These are phyloP conservation scores for Ophion ellenae DNA, from an alignment of 2,888 invertebrate species.

Conservation along the genomic window DNA sequence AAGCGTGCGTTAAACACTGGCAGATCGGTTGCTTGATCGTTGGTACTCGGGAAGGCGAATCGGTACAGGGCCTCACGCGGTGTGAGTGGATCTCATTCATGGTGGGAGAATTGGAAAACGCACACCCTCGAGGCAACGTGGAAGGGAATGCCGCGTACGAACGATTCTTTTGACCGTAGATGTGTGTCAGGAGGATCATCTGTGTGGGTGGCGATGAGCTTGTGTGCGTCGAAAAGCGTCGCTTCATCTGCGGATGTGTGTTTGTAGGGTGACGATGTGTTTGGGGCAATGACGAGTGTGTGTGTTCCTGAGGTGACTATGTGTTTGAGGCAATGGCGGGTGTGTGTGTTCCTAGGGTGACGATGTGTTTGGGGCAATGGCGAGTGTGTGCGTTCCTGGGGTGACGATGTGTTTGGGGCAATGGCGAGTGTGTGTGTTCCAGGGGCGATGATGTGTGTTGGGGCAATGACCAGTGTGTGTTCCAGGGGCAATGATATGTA, in stretches of 20 bases:
- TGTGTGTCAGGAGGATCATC: slow-evolving; percentile 12
- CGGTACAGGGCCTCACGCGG: slow-evolving; percentile 4
- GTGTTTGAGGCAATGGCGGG: no score
- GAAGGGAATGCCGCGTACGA: slow-evolving; percentile 44
- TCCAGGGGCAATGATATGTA: not conserved
- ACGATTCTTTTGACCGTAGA: slow-evolving; percentile 53
- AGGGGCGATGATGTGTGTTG: no score
- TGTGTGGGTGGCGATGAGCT: not conserved
- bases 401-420: no score
- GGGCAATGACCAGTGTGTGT: not conserved
- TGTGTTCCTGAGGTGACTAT: no score
- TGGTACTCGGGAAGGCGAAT: slow-evolving; percentile 32
- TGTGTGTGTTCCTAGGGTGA: no score
- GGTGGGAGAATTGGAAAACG: slow-evolving; percentile 29
- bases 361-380: no score
- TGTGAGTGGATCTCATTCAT: slow-evolving; percentile 11
- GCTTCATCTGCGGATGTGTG: not conserved
- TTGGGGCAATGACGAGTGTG: not conserved
- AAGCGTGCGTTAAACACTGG: slow-evolving; percentile 31
- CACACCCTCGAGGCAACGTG: slow-evolving; percentile 47
- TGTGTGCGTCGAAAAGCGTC: slow-evolving; percentile 13
- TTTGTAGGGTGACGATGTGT: not conserved
- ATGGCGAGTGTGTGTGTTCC: no score
- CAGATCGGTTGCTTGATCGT: slow-evolving; percentile 36
- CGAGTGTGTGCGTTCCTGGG: no score